A percentile compares a stretch with the other conserved stretches of the same genome.
These are phyloP conservation scores for Acrobasis repandana DNA, from an alignment of 2,888 invertebrate species.

Conservation along the genomic window DNA sequence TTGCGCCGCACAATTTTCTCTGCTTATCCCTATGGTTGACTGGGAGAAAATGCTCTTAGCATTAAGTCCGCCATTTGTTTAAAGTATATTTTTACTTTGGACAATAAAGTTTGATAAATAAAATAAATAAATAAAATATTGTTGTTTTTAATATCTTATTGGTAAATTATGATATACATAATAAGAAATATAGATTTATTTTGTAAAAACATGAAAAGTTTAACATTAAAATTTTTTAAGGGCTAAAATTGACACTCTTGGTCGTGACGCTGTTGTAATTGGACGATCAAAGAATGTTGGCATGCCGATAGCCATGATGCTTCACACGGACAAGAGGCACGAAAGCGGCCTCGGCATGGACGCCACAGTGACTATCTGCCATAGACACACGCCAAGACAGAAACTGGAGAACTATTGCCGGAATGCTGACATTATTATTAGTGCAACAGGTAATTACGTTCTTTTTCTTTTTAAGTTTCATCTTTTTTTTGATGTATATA, in stretches of 20 bases:
- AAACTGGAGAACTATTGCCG: constrained; percentile 87
- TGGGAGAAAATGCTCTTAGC: too few relatives aligned
- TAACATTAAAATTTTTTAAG: constrained; percentile 39
- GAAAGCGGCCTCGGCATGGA: constrained; percentile 89
- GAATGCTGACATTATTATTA: constrained; percentile 90
- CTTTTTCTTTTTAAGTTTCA: constrained; percentile 10
- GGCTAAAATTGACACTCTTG: constrained; percentile 87
- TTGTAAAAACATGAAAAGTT: neutral
- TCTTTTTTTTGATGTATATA: constrained; percentile 7
- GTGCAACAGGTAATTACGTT: constrained; percentile 84
- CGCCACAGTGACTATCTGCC: constrained; percentile 95
- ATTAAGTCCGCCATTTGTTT: too few relatives aligned
- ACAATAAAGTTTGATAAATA: too few relatives aligned
- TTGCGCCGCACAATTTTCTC: too few relatives aligned
- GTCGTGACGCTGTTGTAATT: constrained; percentile 93
- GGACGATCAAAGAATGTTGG: constrained; percentile 97
- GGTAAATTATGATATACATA: too few relatives aligned
- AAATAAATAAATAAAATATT: too few relatives aligned
- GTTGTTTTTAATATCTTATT: too few relatives aligned
- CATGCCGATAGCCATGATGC: constrained; percentile 92
- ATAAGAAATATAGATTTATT: neutral
- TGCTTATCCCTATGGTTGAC: too few relatives aligned
- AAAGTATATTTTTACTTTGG: too few relatives aligned
- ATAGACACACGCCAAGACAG: constrained; percentile 91
- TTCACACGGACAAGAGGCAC: constrained; percentile 88